Evolutionary conservation across 1,140 invertebrate genomes (phyloP), one percentile per base, ranked within the genome.

Genomic region (Spodoptera litura): DNA sequence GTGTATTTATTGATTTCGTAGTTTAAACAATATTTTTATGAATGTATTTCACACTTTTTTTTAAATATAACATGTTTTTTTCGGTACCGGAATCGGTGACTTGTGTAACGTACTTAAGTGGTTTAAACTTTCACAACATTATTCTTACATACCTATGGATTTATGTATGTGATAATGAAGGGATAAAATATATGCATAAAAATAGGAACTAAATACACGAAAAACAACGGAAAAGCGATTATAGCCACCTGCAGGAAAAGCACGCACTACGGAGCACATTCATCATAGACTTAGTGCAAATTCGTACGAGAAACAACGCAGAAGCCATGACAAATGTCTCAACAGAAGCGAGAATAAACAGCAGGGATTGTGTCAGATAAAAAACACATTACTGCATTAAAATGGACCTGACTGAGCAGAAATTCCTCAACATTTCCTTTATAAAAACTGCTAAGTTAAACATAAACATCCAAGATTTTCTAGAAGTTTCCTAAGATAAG

Each of bases 401-500:
- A 64, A 64, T 35, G 44, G 20, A 64, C 35, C 13, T 62, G n/a
- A 31, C 13, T 62, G 9, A 44, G 38, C 38, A 11, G 49, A 64
- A 20, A 44, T 44, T 20, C 38, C 11, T n/a, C 27, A 20, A 61
- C 11, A 13, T 61, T 61, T 66, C 52, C 64, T 27, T 4, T 20
- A 68, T 15, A 68, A 68, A 44, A 15, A 49, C 61, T 64, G 20
- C 49, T n/a, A 52, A 52, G 38, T 68, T 52, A 68, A 68, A 31
- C 64, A 52, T 64, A 68, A 68, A 68, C 64, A 68, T 68, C 64
- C 64, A 68, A 68, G 64, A 68, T 68, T 49, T 68, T 68, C 64
- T 68, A 68, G 64, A 68, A 68, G 49, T 68, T 68, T 68, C 64
- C 52, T 70, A 51, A 35, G 51, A 78, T 58, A 58, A 38, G 52